Conservation (phyloP, 2,113 vertebrate species). For the Sclerurus mexicanus region DNA sequence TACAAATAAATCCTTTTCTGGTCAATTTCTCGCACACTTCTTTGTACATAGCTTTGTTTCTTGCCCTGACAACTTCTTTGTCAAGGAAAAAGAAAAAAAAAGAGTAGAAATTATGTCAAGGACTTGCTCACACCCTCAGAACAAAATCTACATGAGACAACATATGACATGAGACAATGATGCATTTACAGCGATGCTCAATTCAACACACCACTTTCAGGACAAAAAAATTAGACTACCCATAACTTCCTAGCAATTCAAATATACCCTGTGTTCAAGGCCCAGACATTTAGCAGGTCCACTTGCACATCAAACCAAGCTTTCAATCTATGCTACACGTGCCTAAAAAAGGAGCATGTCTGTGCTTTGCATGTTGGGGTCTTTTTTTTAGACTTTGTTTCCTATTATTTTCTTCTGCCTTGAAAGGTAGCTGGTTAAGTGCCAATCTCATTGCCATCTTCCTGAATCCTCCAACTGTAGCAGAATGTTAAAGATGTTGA, state of each 20-base stretch:
- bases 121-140: not conserved
- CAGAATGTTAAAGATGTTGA: accelerated
- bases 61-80: not conserved
- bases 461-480: not conserved
- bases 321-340: not conserved
- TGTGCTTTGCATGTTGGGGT: accelerated
- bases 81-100: not conserved
- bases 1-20: not conserved
- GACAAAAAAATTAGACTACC: not conserved
- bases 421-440: not conserved
- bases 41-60: not conserved
- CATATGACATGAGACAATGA: not conserved
- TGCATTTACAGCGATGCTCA: not conserved
- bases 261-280: not conserved
- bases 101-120: not conserved
- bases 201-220: not conserved
- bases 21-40: not conserved
- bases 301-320: not conserved
- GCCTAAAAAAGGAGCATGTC: not conserved
- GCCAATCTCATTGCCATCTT: not conserved
- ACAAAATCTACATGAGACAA: not conserved
- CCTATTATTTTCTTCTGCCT: not conserved
- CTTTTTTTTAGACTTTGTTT: not conserved
- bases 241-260: not conserved
- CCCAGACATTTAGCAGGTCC: not conserved